A percentile compares a stretch with the other conserved stretches of the same genome.
These are phyloP conservation scores for Eumaeus atala DNA, from an alignment of 1,140 invertebrate genomes.

Conservation along the genomic window DNA sequence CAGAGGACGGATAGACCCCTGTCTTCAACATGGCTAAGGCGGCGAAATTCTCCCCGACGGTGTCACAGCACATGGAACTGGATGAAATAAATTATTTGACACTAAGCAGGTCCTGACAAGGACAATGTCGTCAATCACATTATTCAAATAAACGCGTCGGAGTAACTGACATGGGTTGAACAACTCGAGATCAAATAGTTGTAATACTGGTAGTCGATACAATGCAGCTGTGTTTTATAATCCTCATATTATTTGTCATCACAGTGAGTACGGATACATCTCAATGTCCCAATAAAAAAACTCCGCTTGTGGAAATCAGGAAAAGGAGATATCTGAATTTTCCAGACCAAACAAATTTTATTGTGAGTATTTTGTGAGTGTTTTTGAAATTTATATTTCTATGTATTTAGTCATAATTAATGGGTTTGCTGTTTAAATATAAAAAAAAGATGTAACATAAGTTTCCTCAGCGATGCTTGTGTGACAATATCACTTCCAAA, in stretches of 20 bases:
- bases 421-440: too few relatives aligned
- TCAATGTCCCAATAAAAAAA: slow-evolving; percentile 8
- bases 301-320: not conserved
- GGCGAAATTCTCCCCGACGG: too few relatives aligned
- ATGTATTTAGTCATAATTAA: too few relatives aligned
- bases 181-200: not conserved
- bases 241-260: not conserved
- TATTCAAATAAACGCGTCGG: slow-evolving; percentile 3
- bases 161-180: not conserved
- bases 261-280: not conserved
- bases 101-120: not conserved
- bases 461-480: too few relatives aligned
- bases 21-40: too few relatives aligned
- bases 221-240: slow-evolving; percentile 1
- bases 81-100: not conserved
- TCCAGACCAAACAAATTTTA: not conserved
- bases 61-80: too few relatives aligned
- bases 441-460: too few relatives aligned
- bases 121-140: slow-evolving; percentile 2
- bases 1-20: too few relatives aligned
- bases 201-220: not conserved
- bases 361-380: slow-evolving; percentile 4
- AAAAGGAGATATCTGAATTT: slow-evolving; percentile 14
- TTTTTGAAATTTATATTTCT: not conserved
- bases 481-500: too few relatives aligned